These are phyloP conservation scores for Spicauda simplicius DNA, from an alignment of 2,888 invertebrate genomes.

Conservation along the genomic window DNA sequence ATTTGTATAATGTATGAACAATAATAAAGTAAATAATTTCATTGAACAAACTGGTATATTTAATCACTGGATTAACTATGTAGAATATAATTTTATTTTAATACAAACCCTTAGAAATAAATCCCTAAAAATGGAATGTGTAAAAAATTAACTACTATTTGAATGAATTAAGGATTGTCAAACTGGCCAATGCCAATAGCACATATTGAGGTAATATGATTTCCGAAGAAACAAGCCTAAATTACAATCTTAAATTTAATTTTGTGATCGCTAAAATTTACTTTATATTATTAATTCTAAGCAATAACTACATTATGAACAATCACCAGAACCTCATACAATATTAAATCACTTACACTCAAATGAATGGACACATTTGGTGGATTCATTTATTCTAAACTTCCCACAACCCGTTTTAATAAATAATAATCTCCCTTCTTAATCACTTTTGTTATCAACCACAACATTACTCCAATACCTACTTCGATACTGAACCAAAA, in stretches of 20 bases:
- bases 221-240: background rate
- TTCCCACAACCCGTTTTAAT: background rate
- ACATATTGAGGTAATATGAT: background rate
- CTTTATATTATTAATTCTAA: background rate
- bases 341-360: background rate
- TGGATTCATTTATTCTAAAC: background rate
- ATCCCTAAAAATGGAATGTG: background rate
- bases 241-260: background rate
- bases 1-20: too few relatives aligned
- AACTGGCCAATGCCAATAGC: background rate
- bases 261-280: background rate
- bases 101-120: background rate
- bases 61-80: background rate
- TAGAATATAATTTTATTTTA: background rate
- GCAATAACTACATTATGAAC: background rate
- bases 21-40: background rate
- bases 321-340: conserved; percentile 1
- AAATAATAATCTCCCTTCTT: background rate
- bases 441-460: background rate
- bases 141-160: background rate
- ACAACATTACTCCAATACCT: background rate
- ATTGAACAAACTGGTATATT: background rate
- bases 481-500: background rate
- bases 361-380: background rate
- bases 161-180: background rate